Evolutionary conservation across 1,140 invertebrate genomes (phyloP), one percentile per base, ranked within the genome.

Genomic region (Zaprionus vittiger): DNA sequence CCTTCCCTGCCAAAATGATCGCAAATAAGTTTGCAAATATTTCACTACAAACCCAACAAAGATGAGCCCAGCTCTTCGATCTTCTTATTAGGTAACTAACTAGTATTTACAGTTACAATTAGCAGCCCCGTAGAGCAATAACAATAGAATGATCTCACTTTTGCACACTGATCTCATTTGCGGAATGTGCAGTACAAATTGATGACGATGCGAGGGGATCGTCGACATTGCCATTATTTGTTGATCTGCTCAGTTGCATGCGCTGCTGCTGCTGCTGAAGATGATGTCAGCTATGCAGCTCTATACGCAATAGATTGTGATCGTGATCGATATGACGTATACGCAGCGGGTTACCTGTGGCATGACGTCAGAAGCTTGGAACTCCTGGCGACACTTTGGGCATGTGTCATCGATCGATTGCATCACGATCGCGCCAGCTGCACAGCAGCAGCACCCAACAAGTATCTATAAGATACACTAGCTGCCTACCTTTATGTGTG

Each of bases 331-430:
- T 57, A 70, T 83, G 81, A 84, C 81, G 81, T 84, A 80, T 73
- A 67, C 66, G 80, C 76, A 71, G 80, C 54, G 67, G 52, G 26
- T 64, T 75, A 70, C 73, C 73, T 75, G 67, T 14, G 34, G 59
- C 34, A 79, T 87, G 83, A 87, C 84, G 84, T 87, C 83, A 87
- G 71, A 26, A 37, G 57, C 44, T 78, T 74, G 41, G 55, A 77
- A 72, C 26, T 73, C 24, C 67, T 67, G 56, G 41, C 66, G 47
- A 22, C 59, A 49, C 38, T 15, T n/a, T 2, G 47, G 3, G 47
- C 38, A 64, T 87, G 84, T 90, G 84, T 89, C 84, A 89, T 90
- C 84, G 84, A 75, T 81, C 67, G 80, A 70, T 73, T 66, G 62
- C 60, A 79, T 75, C 71, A 78, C 65, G 71, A 81, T 79, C 63